Conservation (phyloP, 2,113 vertebrate genomes). For the Apteryx mantelli region DNA sequence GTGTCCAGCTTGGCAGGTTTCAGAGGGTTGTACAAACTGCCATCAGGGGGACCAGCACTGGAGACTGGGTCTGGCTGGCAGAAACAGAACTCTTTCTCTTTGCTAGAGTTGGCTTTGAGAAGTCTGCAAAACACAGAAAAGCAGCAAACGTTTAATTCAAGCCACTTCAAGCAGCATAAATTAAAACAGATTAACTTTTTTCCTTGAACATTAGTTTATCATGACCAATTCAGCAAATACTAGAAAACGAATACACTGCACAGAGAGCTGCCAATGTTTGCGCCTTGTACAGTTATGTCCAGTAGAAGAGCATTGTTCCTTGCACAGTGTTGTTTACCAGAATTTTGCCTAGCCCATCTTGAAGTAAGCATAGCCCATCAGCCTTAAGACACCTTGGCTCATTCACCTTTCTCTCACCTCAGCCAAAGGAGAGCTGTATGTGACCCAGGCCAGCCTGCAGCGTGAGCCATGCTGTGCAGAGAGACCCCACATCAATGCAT, state of each 20-base stretch:
- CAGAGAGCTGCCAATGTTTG: background rate
- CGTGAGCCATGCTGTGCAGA: accelerated
- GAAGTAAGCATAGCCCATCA: background rate
- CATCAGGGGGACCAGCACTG: slow-evolving; percentile 80
- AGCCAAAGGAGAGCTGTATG: background rate
- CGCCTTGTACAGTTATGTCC: background rate
- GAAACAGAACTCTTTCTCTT: background rate
- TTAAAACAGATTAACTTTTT: background rate
- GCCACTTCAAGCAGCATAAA: background rate
- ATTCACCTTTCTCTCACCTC: accelerated
- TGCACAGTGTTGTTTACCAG: background rate
- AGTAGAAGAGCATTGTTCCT: background rate
- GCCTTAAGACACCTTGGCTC: background rate
- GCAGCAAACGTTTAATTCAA: background rate
- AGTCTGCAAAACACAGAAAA: slow-evolving; percentile 51
- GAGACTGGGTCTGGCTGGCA: slow-evolving; percentile 61
- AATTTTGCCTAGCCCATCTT: background rate
- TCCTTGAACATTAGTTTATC: background rate
- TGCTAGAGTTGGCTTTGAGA: background rate
- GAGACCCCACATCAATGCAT: background rate
- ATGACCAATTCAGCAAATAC: background rate
- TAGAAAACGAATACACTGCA: background rate
- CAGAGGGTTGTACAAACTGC: slow-evolving; percentile 84
- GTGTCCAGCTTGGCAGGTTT: slow-evolving; percentile 98
- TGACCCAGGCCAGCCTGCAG: background rate